phyloP scores from a whole-genome alignment of 2,113 vertebrate genomes.

The Silurus meridionalis region DNA sequence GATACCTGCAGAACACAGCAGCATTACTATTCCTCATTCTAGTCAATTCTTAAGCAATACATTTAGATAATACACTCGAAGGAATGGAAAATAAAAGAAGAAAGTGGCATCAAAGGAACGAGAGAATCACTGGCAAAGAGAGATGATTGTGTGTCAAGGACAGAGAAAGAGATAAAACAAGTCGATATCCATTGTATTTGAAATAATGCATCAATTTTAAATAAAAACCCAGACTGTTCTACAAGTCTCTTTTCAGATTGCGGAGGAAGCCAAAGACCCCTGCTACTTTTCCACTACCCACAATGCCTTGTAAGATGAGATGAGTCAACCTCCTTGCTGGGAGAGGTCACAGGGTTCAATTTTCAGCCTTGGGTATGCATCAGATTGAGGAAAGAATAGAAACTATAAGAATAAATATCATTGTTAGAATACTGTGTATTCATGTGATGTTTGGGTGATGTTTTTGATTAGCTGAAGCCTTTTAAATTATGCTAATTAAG shows the following conservation, averaged over 20 bases:
- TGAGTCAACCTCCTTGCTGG: conserved; percentile 28
- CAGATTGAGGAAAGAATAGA: not conserved
- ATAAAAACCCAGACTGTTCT: not conserved
- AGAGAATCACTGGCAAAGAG: not conserved
- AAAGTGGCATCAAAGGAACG: not conserved
- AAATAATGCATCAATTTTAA: not conserved
- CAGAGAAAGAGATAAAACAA: not conserved
- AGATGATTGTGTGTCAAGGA: not conserved
- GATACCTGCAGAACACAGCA: not conserved
- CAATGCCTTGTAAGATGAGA: not conserved
- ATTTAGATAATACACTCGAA: not conserved
- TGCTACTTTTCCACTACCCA: conserved; percentile 17
- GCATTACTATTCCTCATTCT: not conserved
- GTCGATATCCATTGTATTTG: too few relatives aligned
- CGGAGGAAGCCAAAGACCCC: not conserved
- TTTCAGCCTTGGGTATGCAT: not conserved
- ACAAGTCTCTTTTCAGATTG: conserved; percentile 10
- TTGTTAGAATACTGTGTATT: not conserved
- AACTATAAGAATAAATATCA: not conserved
- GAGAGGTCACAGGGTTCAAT: conserved; percentile 21
- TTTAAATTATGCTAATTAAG: not conserved
- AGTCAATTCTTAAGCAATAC: not conserved
- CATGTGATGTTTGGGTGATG: not conserved
- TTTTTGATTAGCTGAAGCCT: not conserved
- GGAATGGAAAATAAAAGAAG: not conserved